Base-by-base conservation (phyloP, 1,140 invertebrate species). In the Spodoptera litura region DNA sequence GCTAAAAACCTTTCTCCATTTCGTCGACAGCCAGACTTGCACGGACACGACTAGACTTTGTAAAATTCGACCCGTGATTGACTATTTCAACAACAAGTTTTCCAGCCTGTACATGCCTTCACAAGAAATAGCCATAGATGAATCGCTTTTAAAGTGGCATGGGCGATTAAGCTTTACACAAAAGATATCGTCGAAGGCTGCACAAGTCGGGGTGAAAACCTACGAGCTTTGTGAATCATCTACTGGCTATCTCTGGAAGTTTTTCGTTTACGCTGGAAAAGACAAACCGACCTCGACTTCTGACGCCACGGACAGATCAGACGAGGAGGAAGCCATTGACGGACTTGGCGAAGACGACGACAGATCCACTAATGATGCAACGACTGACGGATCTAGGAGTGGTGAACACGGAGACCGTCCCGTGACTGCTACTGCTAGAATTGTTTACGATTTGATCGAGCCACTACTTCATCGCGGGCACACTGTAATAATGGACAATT, bases 51-150 rank as follows among this genome's bases (percentile, higher is more conserved):
- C 68, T 70, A 85, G 71, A 79, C 35, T 85, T 3, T 58, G 49
- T 44, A 83, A 83, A 76, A 83, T 83, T 31, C 64, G 55, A 44
- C 76, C 80, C 0, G 38, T 82, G 11, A 70, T 66, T 4, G 78
- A 85, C 66, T 79, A 82, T 53, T 81, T 85, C 10, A 81, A 85
- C 44, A 49, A 66, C 11, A 85, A 82, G 56, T 81, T 83, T 79
- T 74, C 78, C n/a, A 56, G 31, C 3, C 25, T 82, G 20, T 85
- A 82, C 20, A n/a, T 56, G n/a, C 82, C 78, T 13, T 52, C 31
- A 5, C 76, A 83, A 70, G 77, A 83, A 10, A 75, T 85, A 52
- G 77, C 25, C 35, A 74, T 61, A 12, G 56, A 74, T 10, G 71
- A 61, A 27, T 59, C 56, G 0, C 56, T 74, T 51, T 27, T 74